Base-by-base conservation (phyloP, 2,888 invertebrate species). In the Ectemnius continuus region DNA sequence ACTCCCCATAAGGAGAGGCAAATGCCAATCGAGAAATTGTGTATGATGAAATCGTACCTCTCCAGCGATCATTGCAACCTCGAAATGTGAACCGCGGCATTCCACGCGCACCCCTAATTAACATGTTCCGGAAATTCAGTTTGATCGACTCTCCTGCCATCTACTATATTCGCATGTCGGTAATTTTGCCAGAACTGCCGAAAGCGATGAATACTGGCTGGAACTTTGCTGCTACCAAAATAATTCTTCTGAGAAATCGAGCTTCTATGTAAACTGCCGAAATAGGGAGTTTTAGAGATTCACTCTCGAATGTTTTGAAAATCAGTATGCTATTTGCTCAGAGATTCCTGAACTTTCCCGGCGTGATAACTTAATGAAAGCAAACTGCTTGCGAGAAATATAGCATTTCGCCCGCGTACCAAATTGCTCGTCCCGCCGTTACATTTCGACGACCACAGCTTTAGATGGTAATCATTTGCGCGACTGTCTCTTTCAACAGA, bases 381-480 rank as follows among this genome's bases (percentile, higher is more conserved):
- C 69, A 59, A 18, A 59, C 48, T 59, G 63, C 36, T 69, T 46
- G 58, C 47, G 28, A 28, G 58, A 64, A 64, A 64, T 36, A 58
- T 47, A 28, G 48, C 5, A 48, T 60, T 66, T 58, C 59, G 20
- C 23, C 57, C 58, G 45, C 65, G 59, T 48, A 59, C 48, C 14
- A 14, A 66, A 66, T 66, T 66, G 60, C 48, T 58, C 28, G 36
- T 8, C 5, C 48, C 61, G n/a, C 16, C 52, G 52, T 67, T 67
- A 48, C 60, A 61, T 67, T 28, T 48, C 36, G 36, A 66, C 47
- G 48, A 66, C 47, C 48, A 11, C 62, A 58, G 23, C 58, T 63
- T 36, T 59, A 63, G 62, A 63, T 48, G 63, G 62, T 69, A 69
- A 69, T 69, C 63, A 69, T 46, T 69, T 63, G 47, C 58, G 69